phyloP scores from a whole-genome alignment of 2,113 vertebrate species.

The Onychorhynchus coronatus region DNA sequence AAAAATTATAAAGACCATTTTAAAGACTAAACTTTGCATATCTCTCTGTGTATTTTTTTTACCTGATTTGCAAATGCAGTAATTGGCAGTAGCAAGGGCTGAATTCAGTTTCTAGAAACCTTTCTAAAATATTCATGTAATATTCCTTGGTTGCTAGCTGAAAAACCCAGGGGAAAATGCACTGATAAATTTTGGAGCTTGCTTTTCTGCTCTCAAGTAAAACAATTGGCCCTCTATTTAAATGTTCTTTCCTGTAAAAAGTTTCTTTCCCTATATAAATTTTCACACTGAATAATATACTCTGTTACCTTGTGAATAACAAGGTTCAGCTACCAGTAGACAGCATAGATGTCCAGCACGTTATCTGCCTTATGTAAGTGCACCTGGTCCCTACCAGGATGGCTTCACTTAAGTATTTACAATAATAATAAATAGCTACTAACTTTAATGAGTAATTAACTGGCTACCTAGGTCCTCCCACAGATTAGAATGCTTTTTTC shows the following conservation, averaged over 20 bases:
- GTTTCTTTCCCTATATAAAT: background rate
- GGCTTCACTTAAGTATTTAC: background rate
- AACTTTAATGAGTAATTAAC: slow-evolving; percentile 56
- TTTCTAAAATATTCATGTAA: background rate
- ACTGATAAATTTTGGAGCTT: background rate
- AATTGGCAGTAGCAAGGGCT: background rate
- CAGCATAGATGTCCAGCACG: background rate
- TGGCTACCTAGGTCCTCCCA: slow-evolving; percentile 45
- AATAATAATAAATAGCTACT: slow-evolving; percentile 39
- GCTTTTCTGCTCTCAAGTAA: background rate
- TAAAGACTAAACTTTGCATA: background rate
- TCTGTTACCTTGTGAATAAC: background rate
- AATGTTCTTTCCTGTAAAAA: background rate
- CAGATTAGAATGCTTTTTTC: slow-evolving; percentile 56
- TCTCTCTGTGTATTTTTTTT: background rate
- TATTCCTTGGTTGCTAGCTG: background rate
- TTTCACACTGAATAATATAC: background rate
- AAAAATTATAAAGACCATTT: background rate
- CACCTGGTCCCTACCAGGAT: background rate
- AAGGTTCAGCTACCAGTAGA: background rate
- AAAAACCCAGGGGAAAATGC: background rate
- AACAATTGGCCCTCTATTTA: background rate
- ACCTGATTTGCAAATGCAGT: background rate
- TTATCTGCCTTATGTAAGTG: background rate
- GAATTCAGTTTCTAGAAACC: background rate